Conservation (phyloP, 2,888 invertebrate genomes). For the Lycocerus yunnanus region DNA sequence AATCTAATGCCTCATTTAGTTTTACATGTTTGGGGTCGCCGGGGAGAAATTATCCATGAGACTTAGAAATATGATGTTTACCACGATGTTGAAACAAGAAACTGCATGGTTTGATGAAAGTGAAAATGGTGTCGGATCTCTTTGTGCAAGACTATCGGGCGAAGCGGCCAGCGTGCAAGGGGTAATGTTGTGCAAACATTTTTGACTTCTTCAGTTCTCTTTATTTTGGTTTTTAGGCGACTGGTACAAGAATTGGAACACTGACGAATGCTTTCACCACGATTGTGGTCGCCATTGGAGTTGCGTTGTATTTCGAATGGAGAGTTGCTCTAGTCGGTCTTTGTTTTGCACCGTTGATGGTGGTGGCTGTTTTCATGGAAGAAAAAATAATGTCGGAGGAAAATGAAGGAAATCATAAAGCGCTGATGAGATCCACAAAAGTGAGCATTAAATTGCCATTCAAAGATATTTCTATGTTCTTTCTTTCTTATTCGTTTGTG, state of each 20-base stretch:
- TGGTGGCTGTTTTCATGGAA: conserved; percentile 69
- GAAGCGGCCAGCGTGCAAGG: conserved; percentile 83
- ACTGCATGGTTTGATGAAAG: conserved; percentile 76
- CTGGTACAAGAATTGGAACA: conserved; percentile 78
- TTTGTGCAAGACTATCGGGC: conserved; percentile 74
- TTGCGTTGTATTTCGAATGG: conserved; percentile 75
- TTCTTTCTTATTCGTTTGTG: too few species aligned
- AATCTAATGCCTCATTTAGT: conserved; percentile 33
- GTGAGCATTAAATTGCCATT: too few species aligned
- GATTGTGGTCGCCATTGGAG: conserved; percentile 64
- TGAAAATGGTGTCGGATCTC: conserved; percentile 73
- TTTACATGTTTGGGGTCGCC: conserved; percentile 70
- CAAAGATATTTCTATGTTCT: not conserved
- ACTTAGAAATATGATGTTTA: conserved; percentile 69
- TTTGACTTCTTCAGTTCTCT: not conserved
- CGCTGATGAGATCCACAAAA: conserved; percentile 74
- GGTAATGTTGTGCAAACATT: conserved; percentile 54
- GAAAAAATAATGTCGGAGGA: conserved; percentile 67
- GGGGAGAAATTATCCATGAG: conserved; percentile 80
- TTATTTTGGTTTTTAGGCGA: conserved; percentile 63
- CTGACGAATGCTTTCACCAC: conserved; percentile 75
- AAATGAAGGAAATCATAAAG: conserved; percentile 68
- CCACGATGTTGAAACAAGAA: conserved; percentile 72
- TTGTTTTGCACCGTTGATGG: conserved; percentile 73
- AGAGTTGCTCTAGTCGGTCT: conserved; percentile 73